These are phyloP conservation scores for Drosophila kanapiae DNA, from an alignment of 1,140 invertebrate genomes.

Conservation along the genomic window DNA sequence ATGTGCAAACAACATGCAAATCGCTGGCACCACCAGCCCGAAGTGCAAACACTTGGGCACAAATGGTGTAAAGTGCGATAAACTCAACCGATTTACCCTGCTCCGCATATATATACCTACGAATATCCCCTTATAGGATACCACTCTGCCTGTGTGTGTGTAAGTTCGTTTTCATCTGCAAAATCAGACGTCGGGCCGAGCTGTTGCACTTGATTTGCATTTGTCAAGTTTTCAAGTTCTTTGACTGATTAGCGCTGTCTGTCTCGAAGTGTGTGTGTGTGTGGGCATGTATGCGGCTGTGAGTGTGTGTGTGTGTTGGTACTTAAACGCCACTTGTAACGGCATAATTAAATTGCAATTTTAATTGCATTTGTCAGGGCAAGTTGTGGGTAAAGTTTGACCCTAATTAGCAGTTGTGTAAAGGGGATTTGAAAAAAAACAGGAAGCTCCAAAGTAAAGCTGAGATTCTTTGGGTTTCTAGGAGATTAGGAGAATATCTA, in stretches of 20 bases:
- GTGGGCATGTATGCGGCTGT: neutral
- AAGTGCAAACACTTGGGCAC: conserved; percentile 36
- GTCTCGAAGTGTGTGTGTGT: neutral
- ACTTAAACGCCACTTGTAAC: conserved; percentile 22
- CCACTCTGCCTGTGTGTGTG: neutral
- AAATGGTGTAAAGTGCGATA: conserved; percentile 49
- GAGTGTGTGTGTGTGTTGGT: neutral
- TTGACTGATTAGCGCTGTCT: conserved; percentile 42
- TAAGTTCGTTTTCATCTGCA: conserved; percentile 4
- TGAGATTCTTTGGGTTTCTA: neutral
- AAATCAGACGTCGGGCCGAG: conserved; percentile 34
- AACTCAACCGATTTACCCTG: conserved; percentile 16
- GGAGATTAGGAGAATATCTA: neutral
- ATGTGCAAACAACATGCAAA: conserved; percentile 52
- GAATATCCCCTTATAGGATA: conserved; percentile 2
- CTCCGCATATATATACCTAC: neutral
- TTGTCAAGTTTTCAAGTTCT: conserved; percentile 45
- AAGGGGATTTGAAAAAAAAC: neutral
- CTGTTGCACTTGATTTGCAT: conserved; percentile 53
- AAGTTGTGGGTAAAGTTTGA: conserved; percentile 5
- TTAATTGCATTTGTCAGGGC: conserved; percentile 27
- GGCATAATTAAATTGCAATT: conserved; percentile 45
- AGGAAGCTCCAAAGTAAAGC: neutral
- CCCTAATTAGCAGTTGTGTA: conserved; percentile 9
- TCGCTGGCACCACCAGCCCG: conserved; percentile 17